Conservation (phyloP, 2,797 vertebrate species). For the Enteromius anoplus region DNA sequence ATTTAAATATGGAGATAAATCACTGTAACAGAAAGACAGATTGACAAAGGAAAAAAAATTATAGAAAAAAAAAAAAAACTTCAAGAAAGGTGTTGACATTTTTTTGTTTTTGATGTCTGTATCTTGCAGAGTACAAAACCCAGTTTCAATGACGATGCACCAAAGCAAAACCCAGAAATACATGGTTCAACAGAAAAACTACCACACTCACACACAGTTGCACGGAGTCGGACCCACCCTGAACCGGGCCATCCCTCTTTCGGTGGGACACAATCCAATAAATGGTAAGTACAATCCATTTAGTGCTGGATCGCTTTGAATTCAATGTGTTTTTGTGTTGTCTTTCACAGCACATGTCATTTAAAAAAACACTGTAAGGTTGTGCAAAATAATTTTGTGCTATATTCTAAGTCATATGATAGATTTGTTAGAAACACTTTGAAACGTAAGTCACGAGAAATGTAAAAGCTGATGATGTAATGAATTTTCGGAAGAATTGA, state of each 20-base stretch:
- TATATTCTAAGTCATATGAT: neutral
- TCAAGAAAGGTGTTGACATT: constrained; percentile 13
- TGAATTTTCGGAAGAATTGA: neutral
- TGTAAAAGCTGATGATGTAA: neutral
- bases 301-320: neutral
- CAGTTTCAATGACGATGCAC: constrained; percentile 81
- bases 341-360: neutral
- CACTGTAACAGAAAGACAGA: neutral
- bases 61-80: neutral
- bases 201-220: constrained; percentile 80
- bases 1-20: constrained; percentile 35
- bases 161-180: constrained; percentile 89
- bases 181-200: constrained; percentile 90
- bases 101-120: constrained; percentile 25
- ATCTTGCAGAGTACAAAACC: constrained; percentile 80
- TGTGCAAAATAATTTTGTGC: neutral
- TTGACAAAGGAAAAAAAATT: neutral
- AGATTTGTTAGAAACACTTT: neutral
- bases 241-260: constrained; percentile 84
- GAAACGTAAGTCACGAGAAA: neutral
- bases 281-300: constrained; percentile 81
- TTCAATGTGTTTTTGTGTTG: neutral
- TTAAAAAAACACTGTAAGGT: neutral
- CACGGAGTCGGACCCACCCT: constrained; percentile 76
- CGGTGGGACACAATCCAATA: constrained; percentile 80